Conservation (phyloP, 2,113 vertebrate genomes). For the Platysternon megacephalum region DNA sequence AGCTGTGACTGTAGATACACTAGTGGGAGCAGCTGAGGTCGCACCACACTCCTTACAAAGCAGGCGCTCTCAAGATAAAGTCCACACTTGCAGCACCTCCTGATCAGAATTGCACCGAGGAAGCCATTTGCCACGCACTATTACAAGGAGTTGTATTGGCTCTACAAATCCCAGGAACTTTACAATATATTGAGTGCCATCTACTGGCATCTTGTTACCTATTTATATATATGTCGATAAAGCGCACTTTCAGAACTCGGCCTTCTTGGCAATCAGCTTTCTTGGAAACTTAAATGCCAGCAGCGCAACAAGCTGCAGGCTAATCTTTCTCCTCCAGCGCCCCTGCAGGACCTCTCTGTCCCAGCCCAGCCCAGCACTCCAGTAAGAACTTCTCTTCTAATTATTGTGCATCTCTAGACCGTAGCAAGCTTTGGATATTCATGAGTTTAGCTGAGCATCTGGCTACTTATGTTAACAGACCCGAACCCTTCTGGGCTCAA, state of each 20-base stretch:
- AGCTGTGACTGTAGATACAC: neutral
- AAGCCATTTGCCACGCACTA: neutral
- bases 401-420: neutral
- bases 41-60: neutral
- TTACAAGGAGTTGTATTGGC: neutral
- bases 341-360: neutral
- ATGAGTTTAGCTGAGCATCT: neutral
- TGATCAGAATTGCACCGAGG: neutral
- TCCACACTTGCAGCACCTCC: no score
- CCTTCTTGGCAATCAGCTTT: neutral
- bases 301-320: neutral
- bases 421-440: neutral
- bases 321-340: no score
- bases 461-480: neutral
- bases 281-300: neutral
- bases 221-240: neutral
- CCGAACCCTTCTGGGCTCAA: rapidly evolving
- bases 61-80: neutral
- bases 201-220: neutral
- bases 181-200: no score
- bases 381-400: neutral
- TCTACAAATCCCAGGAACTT: neutral
- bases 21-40: neutral
- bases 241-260: no score
- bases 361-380: neutral